Base-by-base conservation (phyloP, 2,797 vertebrate species). In the Otolemur crassicaudatus region DNA sequence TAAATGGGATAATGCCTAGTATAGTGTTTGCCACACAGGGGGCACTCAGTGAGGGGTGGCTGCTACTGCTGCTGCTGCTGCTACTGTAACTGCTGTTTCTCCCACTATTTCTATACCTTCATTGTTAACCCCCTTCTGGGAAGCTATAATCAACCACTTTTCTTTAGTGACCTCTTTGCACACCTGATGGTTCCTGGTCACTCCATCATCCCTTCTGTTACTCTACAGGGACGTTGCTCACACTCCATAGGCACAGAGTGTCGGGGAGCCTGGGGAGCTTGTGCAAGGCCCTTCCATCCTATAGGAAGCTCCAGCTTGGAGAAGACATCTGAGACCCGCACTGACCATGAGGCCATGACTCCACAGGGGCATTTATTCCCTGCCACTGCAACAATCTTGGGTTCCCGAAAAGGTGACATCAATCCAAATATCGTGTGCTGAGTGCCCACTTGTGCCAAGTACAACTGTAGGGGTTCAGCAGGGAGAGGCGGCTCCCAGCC, bases 151-250 rank as follows among this genome's bases (percentile, higher is more conserved):
- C 22, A 31, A 46, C 46, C 56, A 16, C 17, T 58, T 20, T 43
- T 40, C 83, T 83, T 94, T 27, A 80, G 46, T 49, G 83, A 94
- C 46, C 37, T 49, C 22, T 70, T 76, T 67, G n/a, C 7, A 19
- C 29, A 25, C 56, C 67, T 58, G 37, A 73, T 22, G 40, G 37
- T 65, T 40, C 7, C 61, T 11, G 56, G 49, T 20, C 29, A 53
- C 9, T 49, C 25, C 46, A 13, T 14, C 12, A 46, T 11, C 29
- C 29, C n/a, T 7, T 43, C n/a, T 76, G 73, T 20, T 49, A 37
- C 80, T 34, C 73, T 70, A 46, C 22, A 76, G 67, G 14, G 10
- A 49, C 23, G 17, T 23, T 63, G n/a, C 58, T 67, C 20, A 22
- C 3, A 70, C 31, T 37, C 12, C 2, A 7, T 12, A 22, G 40